Evolutionary conservation across 2,888 invertebrate species (phyloP).

Genomic region (Xestobium rufovillosum): DNA sequence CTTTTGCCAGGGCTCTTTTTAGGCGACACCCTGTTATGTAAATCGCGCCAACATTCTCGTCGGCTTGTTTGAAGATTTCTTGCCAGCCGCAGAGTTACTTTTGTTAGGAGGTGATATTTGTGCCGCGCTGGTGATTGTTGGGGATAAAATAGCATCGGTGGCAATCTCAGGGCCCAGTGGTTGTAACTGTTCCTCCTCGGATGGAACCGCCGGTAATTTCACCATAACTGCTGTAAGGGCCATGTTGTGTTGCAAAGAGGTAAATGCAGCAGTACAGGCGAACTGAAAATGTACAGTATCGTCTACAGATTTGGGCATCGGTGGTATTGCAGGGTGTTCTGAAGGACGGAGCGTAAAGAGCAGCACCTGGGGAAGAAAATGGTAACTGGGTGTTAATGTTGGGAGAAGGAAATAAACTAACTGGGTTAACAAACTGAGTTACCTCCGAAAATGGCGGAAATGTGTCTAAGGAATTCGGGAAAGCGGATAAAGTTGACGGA

Average conservation of each 20-base stretch:
- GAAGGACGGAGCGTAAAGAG: constrained; percentile 54
- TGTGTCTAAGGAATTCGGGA: constrained; percentile 51
- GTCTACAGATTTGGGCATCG: constrained; percentile 49
- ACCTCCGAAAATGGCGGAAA: constrained; percentile 51
- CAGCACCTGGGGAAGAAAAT: constrained; percentile 60
- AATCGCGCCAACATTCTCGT: constrained; percentile 57
- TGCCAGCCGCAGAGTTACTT: constrained; percentile 42
- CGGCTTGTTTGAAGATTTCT: constrained; percentile 53
- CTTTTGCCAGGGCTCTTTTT: constrained; percentile 41
- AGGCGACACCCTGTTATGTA: constrained; percentile 58
- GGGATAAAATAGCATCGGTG: constrained; percentile 28
- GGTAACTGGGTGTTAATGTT: constrained; percentile 54
- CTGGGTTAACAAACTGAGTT: constrained; percentile 54
- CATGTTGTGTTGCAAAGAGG: constrained; percentile 74
- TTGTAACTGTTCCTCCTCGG: constrained; percentile 6
- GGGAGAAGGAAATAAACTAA: constrained; percentile 54
- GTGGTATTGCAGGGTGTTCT: constrained; percentile 49
- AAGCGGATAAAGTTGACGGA: constrained; percentile 52
- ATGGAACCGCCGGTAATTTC: constrained; percentile 49
- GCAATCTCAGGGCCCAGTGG: constrained; percentile 15
- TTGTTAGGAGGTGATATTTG: constrained; percentile 39
- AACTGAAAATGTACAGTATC: constrained; percentile 47
- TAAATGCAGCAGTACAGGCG: constrained; percentile 68
- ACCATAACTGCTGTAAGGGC: constrained; percentile 76
- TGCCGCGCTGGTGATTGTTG: no score